Evolutionary conservation across 1,140 invertebrate genomes (phyloP).

Genomic region (Radopholus similis): DNA sequence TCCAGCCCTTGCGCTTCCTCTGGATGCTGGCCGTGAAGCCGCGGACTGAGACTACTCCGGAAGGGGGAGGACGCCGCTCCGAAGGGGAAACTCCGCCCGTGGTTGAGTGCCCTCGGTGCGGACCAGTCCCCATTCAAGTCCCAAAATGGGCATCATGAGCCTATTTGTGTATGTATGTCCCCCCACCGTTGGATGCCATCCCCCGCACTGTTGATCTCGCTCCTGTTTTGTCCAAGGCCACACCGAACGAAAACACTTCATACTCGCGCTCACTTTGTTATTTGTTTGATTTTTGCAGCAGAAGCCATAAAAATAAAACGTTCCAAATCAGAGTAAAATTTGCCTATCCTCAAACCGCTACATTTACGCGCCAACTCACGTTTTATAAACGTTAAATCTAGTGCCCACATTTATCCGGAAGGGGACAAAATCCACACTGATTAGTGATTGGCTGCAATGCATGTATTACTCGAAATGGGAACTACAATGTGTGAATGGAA

Average conservation of each 20-base stretch:
- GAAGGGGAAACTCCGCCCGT: not conserved
- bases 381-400: too few relatives aligned
- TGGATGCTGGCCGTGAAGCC: slow-evolving; percentile 36
- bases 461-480: too few relatives aligned
- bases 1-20: slow-evolving; percentile 39
- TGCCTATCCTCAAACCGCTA: too few relatives aligned
- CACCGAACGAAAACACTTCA: not conserved
- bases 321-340: too few relatives aligned
- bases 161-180: too few relatives aligned
- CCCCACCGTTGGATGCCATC: too few relatives aligned
- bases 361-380: too few relatives aligned
- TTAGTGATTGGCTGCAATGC: too few relatives aligned
- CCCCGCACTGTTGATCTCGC: not conserved
- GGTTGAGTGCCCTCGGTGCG: slow-evolving; percentile 7
- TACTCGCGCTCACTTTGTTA: not conserved
- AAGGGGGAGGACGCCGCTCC: not conserved
- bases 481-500: too few relatives aligned
- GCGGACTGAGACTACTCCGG: not conserved
- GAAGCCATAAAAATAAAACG: not conserved
- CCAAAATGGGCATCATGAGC: not conserved
- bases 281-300: not conserved
- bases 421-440: too few relatives aligned
- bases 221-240: not conserved
- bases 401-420: too few relatives aligned
- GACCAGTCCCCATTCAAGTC: not conserved